A percentile compares a stretch with the other conserved stretches of the same genome.
phyloP scores from a whole-genome alignment of 2,797 vertebrate genomes.

The Anguilla anguilla region DNA sequence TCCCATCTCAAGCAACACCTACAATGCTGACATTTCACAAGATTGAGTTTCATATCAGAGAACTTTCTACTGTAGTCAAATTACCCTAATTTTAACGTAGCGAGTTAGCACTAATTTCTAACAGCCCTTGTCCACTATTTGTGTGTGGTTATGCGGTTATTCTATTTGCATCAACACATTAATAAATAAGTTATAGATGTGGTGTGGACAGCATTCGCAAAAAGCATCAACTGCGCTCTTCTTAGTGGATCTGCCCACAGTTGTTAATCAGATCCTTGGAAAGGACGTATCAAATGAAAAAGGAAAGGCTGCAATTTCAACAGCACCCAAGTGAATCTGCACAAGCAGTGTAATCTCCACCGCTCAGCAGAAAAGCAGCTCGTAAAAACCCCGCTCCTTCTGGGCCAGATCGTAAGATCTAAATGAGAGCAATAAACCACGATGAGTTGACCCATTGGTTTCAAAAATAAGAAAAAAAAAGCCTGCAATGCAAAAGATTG shows the following conservation, averaged over 20 bases:
- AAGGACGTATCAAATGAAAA: not conserved
- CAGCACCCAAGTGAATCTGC: not conserved
- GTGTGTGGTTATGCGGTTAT: not conserved
- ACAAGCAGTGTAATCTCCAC: not conserved
- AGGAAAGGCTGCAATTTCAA: not conserved
- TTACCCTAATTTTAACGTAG: too few species aligned
- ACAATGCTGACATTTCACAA: not conserved
- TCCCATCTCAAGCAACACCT: not conserved
- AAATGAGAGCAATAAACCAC: not conserved
- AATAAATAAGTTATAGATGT: not conserved
- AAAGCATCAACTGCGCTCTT: not conserved
- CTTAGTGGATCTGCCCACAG: not conserved
- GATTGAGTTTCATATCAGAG: not conserved
- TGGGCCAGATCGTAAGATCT: not conserved
- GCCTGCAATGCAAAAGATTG: too few species aligned
- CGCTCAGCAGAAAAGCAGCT: slow-evolving; percentile 4
- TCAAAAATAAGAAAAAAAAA: not conserved
- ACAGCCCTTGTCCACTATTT: not conserved
- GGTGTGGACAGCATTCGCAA: not conserved
- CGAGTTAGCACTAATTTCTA: not conserved
- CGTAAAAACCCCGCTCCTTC: not conserved
- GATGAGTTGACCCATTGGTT: not conserved
- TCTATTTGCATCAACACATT: not conserved
- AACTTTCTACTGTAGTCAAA: not conserved
- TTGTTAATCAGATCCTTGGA: not conserved